A percentile compares a stretch with the other conserved stretches of the same genome.
Evolutionary conservation across 2,888 invertebrate species (phyloP).

Genomic region (Perizoma affinitatum): DNA sequence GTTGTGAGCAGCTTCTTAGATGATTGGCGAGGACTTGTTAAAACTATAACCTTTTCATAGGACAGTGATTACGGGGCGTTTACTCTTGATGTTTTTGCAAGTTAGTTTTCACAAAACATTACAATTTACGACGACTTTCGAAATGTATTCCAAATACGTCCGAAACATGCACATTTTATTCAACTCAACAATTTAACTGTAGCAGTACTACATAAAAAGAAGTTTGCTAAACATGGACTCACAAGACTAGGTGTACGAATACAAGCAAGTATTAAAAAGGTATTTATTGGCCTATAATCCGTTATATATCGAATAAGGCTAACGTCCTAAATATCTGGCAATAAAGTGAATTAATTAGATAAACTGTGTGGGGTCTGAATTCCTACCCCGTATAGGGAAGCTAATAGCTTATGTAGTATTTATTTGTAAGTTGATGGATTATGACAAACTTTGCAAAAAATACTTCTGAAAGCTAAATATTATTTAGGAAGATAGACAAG

Average conservation of each 20-base stretch:
- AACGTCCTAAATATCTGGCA: constrained; percentile 37
- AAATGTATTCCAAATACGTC: no score
- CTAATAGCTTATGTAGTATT: constrained; percentile 28
- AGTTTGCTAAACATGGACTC: constrained; percentile 21
- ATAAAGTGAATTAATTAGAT: constrained; percentile 33
- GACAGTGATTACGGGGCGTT: constrained; percentile 1
- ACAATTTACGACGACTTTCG: constrained; percentile 18
- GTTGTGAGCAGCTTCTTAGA: constrained; percentile 24
- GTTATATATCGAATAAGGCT: constrained; percentile 31
- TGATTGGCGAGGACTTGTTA: constrained; percentile 16
- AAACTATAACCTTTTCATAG: constrained; percentile 17
- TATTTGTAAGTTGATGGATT: constrained; percentile 28
- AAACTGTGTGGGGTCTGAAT: constrained; percentile 55
- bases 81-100: constrained; percentile 3
- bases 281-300: constrained; percentile 29
- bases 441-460: constrained; percentile 17
- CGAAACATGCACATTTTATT: no score
- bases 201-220: constrained; percentile 6
- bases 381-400: constrained; percentile 47
- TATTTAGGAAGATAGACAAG: constrained; percentile 21
- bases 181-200: constrained; percentile 4
- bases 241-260: constrained; percentile 6
- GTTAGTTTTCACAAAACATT: constrained; percentile 6
- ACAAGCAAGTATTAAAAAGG: constrained; percentile 16
- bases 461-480: background rate